Evolutionary conservation across 2,888 invertebrate genomes (phyloP), one percentile per base, ranked within the genome.

Genomic region (Ormia ochracea): DNA sequence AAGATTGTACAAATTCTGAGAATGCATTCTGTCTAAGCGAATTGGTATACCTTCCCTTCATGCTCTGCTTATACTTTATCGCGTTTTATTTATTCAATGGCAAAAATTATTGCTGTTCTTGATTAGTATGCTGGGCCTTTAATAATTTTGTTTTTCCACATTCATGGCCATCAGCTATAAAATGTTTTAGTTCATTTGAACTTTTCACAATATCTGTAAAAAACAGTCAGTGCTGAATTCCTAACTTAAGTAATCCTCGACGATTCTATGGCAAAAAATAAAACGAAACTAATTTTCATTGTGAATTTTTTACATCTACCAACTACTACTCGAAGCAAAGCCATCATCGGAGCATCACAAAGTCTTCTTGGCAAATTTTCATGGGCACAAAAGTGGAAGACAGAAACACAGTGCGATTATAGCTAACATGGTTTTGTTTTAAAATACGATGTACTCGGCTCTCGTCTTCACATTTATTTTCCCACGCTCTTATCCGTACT

Each of bases 401-500:
- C 1, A 31, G 17, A 36, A 31, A 3, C 23, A 38, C 26, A 33
- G 26, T 76, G 54, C 69, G 63, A 41, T 69, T 76, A 54, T 76
- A 54, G 54, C 54, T 69, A 76, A 63, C 61, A n/a, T n/a, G n/a
- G 38, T 56, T 69, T 68, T 61, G 48, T 56, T 50, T 56, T 50
- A n/a, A 66, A 72, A 31, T 17, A 41, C n/a, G 41, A 41, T 6
- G n/a, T n/a, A n/a, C n/a, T n/a, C 52, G 14, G 65, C 21, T 45
- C 23, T 50, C 65, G 66, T 75, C 65, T 72, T 76, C 66, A 68
- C 50, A 80, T 76, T 75, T 68, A 80, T 80, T 80, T 80, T 80
- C 80, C 76, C 80, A 80, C 80, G 80, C 76, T 74, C 66, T 72
- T 80, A 76, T 80, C 76, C 72, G 80, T 72, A 75, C 48, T 61